These are phyloP conservation scores for Himalopsyche japonica DNA, from an alignment of 2,888 invertebrate genomes.

Conservation along the genomic window DNA sequence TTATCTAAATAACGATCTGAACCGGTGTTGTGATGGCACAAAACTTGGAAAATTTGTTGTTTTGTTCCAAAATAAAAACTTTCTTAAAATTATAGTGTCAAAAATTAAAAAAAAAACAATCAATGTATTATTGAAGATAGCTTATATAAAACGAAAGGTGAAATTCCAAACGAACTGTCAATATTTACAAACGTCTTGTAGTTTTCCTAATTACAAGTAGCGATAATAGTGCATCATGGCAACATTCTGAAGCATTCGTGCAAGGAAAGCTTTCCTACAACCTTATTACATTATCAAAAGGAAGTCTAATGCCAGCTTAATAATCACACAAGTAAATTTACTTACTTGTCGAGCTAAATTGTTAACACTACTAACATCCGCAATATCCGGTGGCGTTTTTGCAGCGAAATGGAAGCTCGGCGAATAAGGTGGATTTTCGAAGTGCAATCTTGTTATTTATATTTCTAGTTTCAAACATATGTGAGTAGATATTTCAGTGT, in stretches of 20 bases:
- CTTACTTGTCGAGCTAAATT: neutral
- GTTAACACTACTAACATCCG: neutral
- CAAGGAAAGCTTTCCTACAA: neutral
- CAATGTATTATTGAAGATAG: too few relatives aligned
- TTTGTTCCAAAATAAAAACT: too few relatives aligned
- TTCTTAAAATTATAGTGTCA: too few relatives aligned
- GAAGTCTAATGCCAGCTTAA: neutral
- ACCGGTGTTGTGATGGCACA: too few relatives aligned
- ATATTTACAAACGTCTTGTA: too few relatives aligned
- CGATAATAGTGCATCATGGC: neutral
- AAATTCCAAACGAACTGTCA: too few relatives aligned
- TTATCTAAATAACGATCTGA: too few relatives aligned
- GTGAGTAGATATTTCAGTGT: neutral
- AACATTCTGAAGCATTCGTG: neutral
- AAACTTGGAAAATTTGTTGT: too few relatives aligned
- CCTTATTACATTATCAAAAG: neutral
- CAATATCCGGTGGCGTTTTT: neutral
- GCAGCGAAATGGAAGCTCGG: neutral
- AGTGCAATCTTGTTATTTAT: neutral
- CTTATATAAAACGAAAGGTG: too few relatives aligned
- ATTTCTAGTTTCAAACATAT: neutral
- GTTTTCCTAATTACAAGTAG: too few relatives aligned
- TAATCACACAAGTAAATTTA: neutral
- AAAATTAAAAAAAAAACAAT: too few relatives aligned
- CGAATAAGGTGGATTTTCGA: neutral